Conservation (phyloP, 53 echinoderm and acorn worm species). For the Echinometra lucunter region DNA sequence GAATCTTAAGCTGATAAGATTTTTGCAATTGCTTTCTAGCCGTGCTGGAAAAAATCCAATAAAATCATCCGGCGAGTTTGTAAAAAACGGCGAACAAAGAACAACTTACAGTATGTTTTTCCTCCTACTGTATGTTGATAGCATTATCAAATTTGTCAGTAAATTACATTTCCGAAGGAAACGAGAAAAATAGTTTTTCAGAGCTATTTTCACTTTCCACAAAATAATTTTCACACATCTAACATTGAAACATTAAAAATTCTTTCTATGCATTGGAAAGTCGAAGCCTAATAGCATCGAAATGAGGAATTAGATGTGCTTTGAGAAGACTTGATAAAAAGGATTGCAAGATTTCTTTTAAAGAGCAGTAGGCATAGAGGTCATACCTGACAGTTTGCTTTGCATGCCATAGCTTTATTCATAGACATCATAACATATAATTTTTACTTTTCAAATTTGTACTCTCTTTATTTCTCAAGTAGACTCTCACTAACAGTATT, state of each 20-base stretch:
- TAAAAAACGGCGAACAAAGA: no score
- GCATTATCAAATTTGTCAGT: neutral
- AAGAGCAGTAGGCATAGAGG: slow-evolving; percentile 17
- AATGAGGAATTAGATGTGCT: neutral
- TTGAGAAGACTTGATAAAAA: slow-evolving; percentile 21
- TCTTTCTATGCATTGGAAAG: neutral
- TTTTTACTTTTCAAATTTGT: neutral
- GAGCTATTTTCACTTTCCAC: neutral
- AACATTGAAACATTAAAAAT: neutral
- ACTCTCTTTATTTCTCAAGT: neutral
- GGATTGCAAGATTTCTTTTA: slow-evolving; percentile 12
- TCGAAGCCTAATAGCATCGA: neutral
- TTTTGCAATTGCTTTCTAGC: neutral
- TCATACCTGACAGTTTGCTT: neutral
- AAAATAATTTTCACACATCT: neutral
- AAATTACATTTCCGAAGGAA: neutral
- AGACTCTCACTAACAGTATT: neutral
- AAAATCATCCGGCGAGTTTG: no score
- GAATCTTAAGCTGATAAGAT: neutral
- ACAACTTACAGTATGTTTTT: neutral
- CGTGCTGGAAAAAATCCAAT: neutral
- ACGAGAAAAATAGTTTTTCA: neutral
- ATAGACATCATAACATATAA: neutral
- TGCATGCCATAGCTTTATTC: slow-evolving; percentile 1
- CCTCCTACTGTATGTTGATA: neutral